phyloP scores from a whole-genome alignment of 1,140 invertebrate genomes.

The Drosophila navojoa region DNA sequence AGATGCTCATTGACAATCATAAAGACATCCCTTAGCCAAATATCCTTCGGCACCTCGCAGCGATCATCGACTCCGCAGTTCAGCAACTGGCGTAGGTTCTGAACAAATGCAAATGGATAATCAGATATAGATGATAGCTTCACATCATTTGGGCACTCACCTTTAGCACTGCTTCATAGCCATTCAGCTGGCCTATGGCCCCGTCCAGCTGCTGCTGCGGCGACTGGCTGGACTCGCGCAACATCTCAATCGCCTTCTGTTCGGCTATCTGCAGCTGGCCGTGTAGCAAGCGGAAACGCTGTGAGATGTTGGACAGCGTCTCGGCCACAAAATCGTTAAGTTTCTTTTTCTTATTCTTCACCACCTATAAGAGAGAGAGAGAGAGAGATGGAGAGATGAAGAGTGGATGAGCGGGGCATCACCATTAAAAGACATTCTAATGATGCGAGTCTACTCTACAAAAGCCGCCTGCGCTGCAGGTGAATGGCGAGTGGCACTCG shows the following conservation, averaged over 20 bases:
- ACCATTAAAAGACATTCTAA: slow-evolving; percentile 64
- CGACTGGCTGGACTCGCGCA: slow-evolving; percentile 57
- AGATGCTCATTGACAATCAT: slow-evolving; percentile 29
- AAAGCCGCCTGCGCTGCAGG: slow-evolving; percentile 26
- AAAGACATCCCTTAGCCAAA: slow-evolving; percentile 47
- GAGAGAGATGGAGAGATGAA: not conserved
- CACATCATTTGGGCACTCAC: slow-evolving; percentile 31
- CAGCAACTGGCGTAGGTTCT: slow-evolving; percentile 52
- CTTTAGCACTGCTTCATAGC: slow-evolving; percentile 52
- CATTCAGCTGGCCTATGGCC: slow-evolving; percentile 48
- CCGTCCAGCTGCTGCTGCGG: slow-evolving; percentile 54
- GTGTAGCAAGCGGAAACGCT: slow-evolving; percentile 65
- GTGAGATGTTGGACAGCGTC: slow-evolving; percentile 46
- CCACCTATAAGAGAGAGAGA: slow-evolving; percentile 45
- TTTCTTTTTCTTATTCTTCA: slow-evolving; percentile 52
- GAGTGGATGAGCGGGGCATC: slow-evolving; percentile 5
- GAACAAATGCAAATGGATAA: not conserved
- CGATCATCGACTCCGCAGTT: not conserved
- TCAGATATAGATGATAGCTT: not conserved
- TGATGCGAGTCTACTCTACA: slow-evolving; percentile 15
- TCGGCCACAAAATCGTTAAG: slow-evolving; percentile 60
- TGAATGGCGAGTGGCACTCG: slow-evolving; percentile 49
- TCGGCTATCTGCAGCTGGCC: slow-evolving; percentile 69
- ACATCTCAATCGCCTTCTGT: slow-evolving; percentile 49
- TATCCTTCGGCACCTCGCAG: slow-evolving; percentile 20